A percentile compares a stretch with the other conserved stretches of the same genome.
These are phyloP conservation scores for Synergus laeviventris DNA, from an alignment of 2,888 invertebrate genomes.

Conservation along the genomic window DNA sequence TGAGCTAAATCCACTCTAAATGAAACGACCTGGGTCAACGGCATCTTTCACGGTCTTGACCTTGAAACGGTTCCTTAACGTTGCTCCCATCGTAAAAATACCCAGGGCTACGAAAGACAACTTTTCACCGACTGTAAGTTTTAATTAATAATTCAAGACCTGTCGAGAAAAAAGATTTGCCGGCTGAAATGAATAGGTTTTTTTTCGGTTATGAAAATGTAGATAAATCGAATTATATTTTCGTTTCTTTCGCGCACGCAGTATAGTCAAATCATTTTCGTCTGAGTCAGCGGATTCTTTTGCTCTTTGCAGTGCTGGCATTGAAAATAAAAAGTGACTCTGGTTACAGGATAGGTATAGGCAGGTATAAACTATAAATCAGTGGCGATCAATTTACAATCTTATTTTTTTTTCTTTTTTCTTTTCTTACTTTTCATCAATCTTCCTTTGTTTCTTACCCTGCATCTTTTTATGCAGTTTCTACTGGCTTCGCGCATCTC, in stretches of 20 bases:
- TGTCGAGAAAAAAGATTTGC: conserved; percentile 17
- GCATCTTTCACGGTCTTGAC: conserved; percentile 53
- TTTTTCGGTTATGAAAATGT: conserved; percentile 28
- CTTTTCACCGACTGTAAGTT: conserved; percentile 35
- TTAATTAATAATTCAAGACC: conserved; percentile 38
- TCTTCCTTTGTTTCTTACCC: conserved; percentile 38
- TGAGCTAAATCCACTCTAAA: conserved; percentile 43
- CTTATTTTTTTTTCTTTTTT: conserved; percentile 31
- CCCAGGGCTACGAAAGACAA: conserved; percentile 32
- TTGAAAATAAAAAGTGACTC: conserved; percentile 41
- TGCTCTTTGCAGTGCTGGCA: conserved; percentile 35
- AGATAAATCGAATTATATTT: conserved; percentile 38
- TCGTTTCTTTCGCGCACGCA: conserved; percentile 6
- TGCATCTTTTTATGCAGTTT: conserved; percentile 40
- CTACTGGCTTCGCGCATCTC: background rate
- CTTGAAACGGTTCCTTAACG: conserved; percentile 59
- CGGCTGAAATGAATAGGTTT: conserved; percentile 29
- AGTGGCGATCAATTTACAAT: conserved; percentile 38
- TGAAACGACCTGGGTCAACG: conserved; percentile 65
- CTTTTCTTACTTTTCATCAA: conserved; percentile 38
- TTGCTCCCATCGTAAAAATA: conserved; percentile 41
- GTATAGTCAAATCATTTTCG: conserved; percentile 40
- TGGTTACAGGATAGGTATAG: conserved; percentile 37
- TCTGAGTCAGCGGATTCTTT: conserved; percentile 40
- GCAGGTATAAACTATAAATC: conserved; percentile 39